These are phyloP conservation scores for Stenodema calcarata DNA, from an alignment of 2,888 invertebrate species.

Conservation along the genomic window DNA sequence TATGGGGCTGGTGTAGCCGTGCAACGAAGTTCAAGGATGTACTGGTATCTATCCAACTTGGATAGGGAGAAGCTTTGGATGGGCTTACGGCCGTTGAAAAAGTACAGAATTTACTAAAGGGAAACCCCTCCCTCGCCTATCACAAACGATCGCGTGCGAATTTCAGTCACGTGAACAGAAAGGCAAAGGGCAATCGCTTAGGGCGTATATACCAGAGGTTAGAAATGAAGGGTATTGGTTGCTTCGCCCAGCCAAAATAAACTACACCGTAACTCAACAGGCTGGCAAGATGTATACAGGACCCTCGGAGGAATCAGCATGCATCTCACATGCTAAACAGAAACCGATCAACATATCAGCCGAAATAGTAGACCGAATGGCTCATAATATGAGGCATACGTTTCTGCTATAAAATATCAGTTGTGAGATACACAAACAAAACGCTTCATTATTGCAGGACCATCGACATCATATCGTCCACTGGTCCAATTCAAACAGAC, in stretches of 20 bases:
- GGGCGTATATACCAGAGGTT: not conserved
- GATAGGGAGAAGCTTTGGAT: not conserved
- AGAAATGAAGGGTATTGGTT: not conserved
- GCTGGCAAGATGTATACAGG: not conserved
- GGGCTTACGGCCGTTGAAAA: not conserved
- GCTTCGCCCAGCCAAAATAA: not conserved
- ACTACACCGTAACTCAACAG: not conserved
- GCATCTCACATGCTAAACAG: not conserved
- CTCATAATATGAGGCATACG: too few relatives aligned
- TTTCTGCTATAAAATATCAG: too few relatives aligned
- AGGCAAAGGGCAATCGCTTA: not conserved
- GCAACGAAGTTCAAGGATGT: not conserved
- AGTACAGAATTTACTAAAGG: not conserved
- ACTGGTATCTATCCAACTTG: not conserved
- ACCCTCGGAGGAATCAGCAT: not conserved
- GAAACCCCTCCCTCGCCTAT: too few relatives aligned
- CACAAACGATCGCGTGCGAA: not conserved
- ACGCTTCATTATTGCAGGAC: too few relatives aligned
- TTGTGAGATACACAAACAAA: too few relatives aligned
- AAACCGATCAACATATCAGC: too few relatives aligned
- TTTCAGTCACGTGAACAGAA: not conserved
- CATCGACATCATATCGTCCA: too few relatives aligned
- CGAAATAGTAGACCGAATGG: too few relatives aligned
- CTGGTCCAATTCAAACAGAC: too few relatives aligned
- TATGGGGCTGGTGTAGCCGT: not conserved